These are phyloP conservation scores for Theonella swinhoei DNA, from an alignment of 37 sponge, comb jelly and placozoan species.

Conservation along the genomic window DNA sequence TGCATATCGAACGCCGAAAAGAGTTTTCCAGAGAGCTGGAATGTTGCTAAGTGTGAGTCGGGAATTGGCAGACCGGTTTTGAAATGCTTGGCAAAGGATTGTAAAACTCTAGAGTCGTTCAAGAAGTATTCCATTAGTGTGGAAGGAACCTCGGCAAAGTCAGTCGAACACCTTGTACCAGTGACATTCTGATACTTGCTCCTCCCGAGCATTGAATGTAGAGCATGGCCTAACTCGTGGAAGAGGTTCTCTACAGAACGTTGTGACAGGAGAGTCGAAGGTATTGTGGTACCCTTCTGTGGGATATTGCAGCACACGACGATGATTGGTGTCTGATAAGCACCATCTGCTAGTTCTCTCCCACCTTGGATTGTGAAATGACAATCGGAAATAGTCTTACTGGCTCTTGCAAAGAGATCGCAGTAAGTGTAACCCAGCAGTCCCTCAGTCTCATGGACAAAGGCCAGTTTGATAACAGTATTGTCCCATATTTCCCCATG, in stretches of 20 bases:
- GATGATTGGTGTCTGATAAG: slow-evolving; percentile 84
- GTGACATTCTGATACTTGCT: slow-evolving; percentile 91
- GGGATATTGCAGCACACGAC: slow-evolving; percentile 68
- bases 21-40: slow-evolving; percentile 20
- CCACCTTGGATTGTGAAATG: slow-evolving; percentile 89
- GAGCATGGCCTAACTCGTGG: slow-evolving; percentile 97
- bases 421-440: slow-evolving; percentile 72
- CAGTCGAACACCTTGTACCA: slow-evolving; percentile 91
- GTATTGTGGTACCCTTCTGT: neutral
- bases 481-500: slow-evolving; percentile 75
- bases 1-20: slow-evolving; percentile 73
- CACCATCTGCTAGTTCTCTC: slow-evolving; percentile 7
- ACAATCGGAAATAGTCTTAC: slow-evolving; percentile 68
- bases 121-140: slow-evolving; percentile 90
- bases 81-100: slow-evolving; percentile 66
- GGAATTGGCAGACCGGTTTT: slow-evolving; percentile 37
- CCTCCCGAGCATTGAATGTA: slow-evolving; percentile 90
- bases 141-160: slow-evolving; percentile 96
- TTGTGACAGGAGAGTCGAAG: slow-evolving; percentile 31
- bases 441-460: slow-evolving; percentile 58
- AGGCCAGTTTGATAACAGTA: slow-evolving; percentile 65
- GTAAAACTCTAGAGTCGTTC: slow-evolving; percentile 64
- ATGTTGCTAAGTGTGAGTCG: neutral
- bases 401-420: slow-evolving; percentile 63
- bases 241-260: slow-evolving; percentile 83